Base-by-base conservation (phyloP, 2,113 vertebrate species). In the Micronycteris hirsuta region DNA sequence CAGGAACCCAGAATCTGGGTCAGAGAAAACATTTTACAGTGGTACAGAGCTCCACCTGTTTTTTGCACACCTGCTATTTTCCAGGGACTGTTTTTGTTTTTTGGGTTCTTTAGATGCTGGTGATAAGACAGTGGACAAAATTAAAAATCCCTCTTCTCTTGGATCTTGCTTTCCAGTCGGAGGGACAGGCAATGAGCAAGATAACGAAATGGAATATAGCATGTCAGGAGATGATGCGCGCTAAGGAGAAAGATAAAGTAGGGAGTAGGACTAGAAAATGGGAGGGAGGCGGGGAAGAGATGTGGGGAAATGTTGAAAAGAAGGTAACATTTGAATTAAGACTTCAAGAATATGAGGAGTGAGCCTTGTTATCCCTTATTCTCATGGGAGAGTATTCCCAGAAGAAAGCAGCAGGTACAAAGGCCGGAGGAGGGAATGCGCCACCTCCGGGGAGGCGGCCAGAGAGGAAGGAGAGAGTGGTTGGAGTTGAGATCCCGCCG, bases 371-470 rank as follows among this genome's bases (percentile, higher is more conserved):
- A 6, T 31, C 28, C 61, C 31, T 28, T 31, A 31, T 26, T 31
- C 61, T 63, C 61, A 11, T 16, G 70, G 49, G 67, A 45, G 20
- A 28, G 2, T 11, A 13, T 31, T 17, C 10, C 47, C 26, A 45
- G 24, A 4, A 33, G 91, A 56, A 73, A 28, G 74, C 80, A 68
- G 67, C 86, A 78, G 47, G 73, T 78, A 36, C 82, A 86, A 86
- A 93, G 78, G 56, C 31, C 2, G 0, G 76, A 58, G 86, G 73
- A 17, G 41, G 73, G 58, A 41, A 16, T 8, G 26, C 15, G 45
- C 56, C 71, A 3, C 26, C 43, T 33, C 73, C 1, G 28, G 73
- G 31, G 13, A 31, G n/a, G 74, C 80, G 49, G 70, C 63, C 63
- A 17, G 36, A 3, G 71, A 38, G 76, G 4, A 2, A 67, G 52